phyloP scores from a whole-genome alignment of 2,888 invertebrate species.

The Drosophila suboccidentalis region DNA sequence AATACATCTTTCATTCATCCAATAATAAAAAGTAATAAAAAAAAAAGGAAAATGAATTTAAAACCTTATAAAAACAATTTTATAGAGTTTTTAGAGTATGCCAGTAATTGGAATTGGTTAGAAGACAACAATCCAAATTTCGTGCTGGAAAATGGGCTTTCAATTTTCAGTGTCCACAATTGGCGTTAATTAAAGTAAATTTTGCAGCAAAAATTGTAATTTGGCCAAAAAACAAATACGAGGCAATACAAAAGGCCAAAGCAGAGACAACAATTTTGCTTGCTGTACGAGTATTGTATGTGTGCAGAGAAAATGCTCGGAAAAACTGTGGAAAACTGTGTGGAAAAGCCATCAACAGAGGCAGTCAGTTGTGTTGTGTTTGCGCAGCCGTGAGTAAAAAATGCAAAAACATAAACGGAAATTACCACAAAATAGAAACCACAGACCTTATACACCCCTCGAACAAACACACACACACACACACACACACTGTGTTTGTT shows the following conservation, averaged over 20 bases:
- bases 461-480: constrained; percentile 23
- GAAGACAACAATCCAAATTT: not conserved
- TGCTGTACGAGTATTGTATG: not conserved
- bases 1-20: no score
- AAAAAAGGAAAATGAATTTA: not conserved
- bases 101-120: not conserved
- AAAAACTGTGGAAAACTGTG: constrained; percentile 30
- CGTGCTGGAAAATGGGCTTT: not conserved
- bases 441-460: constrained; percentile 54
- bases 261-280: constrained; percentile 54
- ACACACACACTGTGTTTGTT: constrained; percentile 21
- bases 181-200: constrained; percentile 58
- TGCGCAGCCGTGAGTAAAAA: constrained; percentile 81
- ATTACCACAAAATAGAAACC: constrained; percentile 81
- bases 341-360: constrained; percentile 40
- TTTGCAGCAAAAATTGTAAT: constrained; percentile 63
- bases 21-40: no score
- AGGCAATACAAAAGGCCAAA: constrained; percentile 29
- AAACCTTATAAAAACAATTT: not conserved
- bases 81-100: not conserved
- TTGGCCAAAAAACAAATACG: constrained; percentile 68
- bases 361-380: constrained; percentile 76
- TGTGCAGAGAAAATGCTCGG: constrained; percentile 22
- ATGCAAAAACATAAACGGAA: constrained; percentile 82
- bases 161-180: not conserved